Evolutionary conservation across 2,888 invertebrate genomes (phyloP).

Genomic region (Chrysolina americana): DNA sequence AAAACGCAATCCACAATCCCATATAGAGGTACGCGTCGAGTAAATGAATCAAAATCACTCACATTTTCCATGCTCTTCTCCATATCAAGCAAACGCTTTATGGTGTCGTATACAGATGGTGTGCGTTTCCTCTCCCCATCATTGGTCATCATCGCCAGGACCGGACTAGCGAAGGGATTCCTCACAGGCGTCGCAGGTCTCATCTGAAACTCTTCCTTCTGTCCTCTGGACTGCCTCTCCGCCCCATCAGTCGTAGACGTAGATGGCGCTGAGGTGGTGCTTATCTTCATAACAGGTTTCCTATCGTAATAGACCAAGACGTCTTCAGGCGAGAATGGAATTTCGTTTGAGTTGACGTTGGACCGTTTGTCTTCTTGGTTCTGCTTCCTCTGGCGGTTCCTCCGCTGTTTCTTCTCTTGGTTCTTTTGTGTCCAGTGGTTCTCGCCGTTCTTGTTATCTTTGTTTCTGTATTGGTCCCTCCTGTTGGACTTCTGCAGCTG

Average conservation of each 20-base stretch:
- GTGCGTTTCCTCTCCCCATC: conserved; percentile 63
- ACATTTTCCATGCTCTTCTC: conserved; percentile 73
- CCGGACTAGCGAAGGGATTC: conserved; percentile 72
- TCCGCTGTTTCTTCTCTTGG: conserved; percentile 49
- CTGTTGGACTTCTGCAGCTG: conserved; percentile 72
- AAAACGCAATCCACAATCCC: too few species aligned
- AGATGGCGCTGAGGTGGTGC: conserved; percentile 44
- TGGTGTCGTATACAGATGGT: conserved; percentile 73
- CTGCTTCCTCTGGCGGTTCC: conserved; percentile 37
- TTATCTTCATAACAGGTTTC: conserved; percentile 62
- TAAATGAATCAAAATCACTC: conserved; percentile 65
- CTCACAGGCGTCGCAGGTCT: conserved; percentile 74
- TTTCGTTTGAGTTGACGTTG: conserved; percentile 31
- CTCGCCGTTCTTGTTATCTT: conserved; percentile 49
- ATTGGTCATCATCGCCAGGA: conserved; percentile 70
- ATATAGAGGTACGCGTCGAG: not conserved
- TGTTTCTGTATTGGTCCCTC: conserved; percentile 41
- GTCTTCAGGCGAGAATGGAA: conserved; percentile 43
- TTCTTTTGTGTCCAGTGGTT: conserved; percentile 57
- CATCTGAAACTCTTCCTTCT: conserved; percentile 78
- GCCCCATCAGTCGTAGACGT: conserved; percentile 51
- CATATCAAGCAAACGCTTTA: conserved; percentile 73
- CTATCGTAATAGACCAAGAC: conserved; percentile 63
- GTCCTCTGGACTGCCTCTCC: conserved; percentile 68
- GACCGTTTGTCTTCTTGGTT: conserved; percentile 37